Base-by-base conservation (phyloP, 2,797 vertebrate genomes). In the Coregonus ussuriensis region DNA sequence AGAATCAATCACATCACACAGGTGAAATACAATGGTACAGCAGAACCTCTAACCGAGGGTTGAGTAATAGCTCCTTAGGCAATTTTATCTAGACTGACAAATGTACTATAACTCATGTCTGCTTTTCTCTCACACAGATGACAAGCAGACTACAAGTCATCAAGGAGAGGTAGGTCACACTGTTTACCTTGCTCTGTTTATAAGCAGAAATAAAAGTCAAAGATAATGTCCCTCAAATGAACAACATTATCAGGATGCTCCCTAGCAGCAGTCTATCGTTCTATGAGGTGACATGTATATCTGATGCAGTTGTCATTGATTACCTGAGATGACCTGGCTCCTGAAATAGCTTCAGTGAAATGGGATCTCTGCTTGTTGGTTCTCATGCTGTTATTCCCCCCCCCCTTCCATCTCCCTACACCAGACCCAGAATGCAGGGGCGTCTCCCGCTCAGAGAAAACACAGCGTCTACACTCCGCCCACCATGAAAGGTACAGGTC, bases 361-460 rank as follows among this genome's bases (percentile, higher is more conserved):
- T 81, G 81, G 71, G 59, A 89, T 86, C 79, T 79, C 63, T 63
- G 59, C 59, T 4, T 21, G 15, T 3, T 18, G 56, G 73, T 70
- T 83, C 78, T 71, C 74, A 87, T 47, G 68, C 18, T 71, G 65
- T 81, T 80, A 80, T 74, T 68, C 81, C 79, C 79, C 63, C 86
- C 79, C 63, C 86, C 65, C 84, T 80, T 85, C 83, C 78, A 14
- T 68, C 66, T 33, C 65, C 14, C 7, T 63, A 29, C 6, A 33
- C 4, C 90, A 95, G 94, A 89, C 86, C 62, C 91, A 94, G 92
- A 94, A 86, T 0, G 89, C 90, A 15, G 87, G 86, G 80, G 78
- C 85, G 72, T 95, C 95, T 71, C 94, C 94, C 65, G 95, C 96
- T 86, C 96, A 96, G 80, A 94, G 95, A 93, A 96, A 96, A 92